Evolutionary conservation across 1,140 invertebrate genomes (phyloP), one percentile per base, ranked within the genome.

Genomic region (Metopolophium dirhodum): DNA sequence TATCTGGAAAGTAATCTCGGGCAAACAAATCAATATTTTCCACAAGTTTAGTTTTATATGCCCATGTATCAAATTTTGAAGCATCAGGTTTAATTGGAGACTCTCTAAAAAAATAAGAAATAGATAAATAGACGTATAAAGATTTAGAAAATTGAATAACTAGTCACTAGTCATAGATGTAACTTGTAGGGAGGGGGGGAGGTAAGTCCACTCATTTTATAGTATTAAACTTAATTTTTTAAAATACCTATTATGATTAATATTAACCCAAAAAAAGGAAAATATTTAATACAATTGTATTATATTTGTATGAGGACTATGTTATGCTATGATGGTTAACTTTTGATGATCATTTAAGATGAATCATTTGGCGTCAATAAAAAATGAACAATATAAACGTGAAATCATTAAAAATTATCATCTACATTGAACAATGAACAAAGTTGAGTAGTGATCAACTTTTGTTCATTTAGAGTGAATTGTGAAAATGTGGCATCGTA

Each of bases 21-120:
- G 82, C 82, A 93, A 93, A 93, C 18, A 41, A 51, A 93, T 93
- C 82, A 18, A 30, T 45, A 86, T 30, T 93, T 45, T 93, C 91
- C 41, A 93, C 45, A 8, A 93, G 18, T 86, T 93, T 85, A 22
- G 91, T 93, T 93, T 93, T 93, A 85, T 57, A 93, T 11, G 82
- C 91, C 82, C 82, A 93, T 49, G n/a, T n/a, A 30, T 93, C 49
- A 41, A 54, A n/a, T 86, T 85, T 86, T 11, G 49, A 93, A 26
- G 86, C 26, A 11, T 87, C 45, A 23, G 47, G 14, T 93, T 93
- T 93, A 23, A 90, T 35, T 23, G 89, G 87, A 6, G 93, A 93
- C 26, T 93, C 87, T 51, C 93, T 90, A 83, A 83, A 82, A 83
- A 41, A 93, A 23, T 35, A 61, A 90, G 35, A n/a, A 35, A n/a